A percentile compares a stretch with the other conserved stretches of the same genome.
Conservation (phyloP, 2,888 invertebrate species). For the Drosophila emarginata region DNA sequence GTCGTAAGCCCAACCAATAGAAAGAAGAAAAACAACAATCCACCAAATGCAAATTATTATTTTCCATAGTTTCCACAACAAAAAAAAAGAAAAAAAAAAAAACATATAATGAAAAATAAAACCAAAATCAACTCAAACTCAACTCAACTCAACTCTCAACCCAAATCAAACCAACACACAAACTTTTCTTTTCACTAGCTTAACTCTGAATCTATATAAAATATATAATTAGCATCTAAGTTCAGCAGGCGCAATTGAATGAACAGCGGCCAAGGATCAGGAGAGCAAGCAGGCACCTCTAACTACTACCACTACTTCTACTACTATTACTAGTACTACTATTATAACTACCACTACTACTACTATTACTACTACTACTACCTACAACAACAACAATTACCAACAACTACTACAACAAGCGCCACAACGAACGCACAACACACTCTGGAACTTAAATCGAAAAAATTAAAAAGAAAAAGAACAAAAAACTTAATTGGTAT, state of each 20-base stretch:
- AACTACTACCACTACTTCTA: background rate
- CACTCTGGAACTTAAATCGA: background rate
- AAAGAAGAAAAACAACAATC: slow-evolving; percentile 17
- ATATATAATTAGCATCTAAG: slow-evolving; percentile 30
- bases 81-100: background rate
- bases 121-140: background rate
- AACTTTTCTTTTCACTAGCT: slow-evolving; percentile 11
- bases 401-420: slow-evolving; percentile 11
- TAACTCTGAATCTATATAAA: slow-evolving; percentile 32
- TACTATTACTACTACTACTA: background rate
- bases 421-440: slow-evolving; percentile 5
- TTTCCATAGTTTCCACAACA: slow-evolving; percentile 29
- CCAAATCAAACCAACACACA: background rate
- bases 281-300: slow-evolving; percentile 48
- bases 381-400: slow-evolving; percentile 15
- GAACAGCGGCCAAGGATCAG: slow-evolving; percentile 23
- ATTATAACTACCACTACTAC: background rate
- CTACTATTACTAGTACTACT: background rate
- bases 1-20: slow-evolving; percentile 37
- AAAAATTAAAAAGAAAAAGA: background rate
- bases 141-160: too few species aligned
- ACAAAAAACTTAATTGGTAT: background rate
- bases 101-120: too few species aligned
- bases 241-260: slow-evolving; percentile 30
- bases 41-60: slow-evolving; percentile 27